Conservation (phyloP, 2,113 vertebrate genomes). For the Daboia siamensis region DNA sequence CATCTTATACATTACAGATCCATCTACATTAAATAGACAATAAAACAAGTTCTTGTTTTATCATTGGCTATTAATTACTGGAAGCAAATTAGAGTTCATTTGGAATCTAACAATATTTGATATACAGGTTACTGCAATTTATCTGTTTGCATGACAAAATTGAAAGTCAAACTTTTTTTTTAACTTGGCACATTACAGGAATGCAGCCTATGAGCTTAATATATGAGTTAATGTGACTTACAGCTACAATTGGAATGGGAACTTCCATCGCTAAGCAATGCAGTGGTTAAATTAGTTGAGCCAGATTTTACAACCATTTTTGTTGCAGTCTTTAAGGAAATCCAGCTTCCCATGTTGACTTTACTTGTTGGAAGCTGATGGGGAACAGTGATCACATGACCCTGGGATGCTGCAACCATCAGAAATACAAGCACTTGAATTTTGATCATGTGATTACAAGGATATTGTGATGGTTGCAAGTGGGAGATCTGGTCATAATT, state of each 20-base stretch:
- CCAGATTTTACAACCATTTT: not conserved
- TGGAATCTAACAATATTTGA: not conserved
- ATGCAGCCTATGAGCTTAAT: not conserved
- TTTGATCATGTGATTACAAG: too few species aligned
- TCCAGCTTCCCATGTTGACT: not conserved
- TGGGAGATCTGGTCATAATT: too few species aligned
- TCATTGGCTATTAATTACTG: not conserved
- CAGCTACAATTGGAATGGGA: not conserved
- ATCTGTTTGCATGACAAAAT: not conserved
- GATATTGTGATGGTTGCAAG: too few species aligned
- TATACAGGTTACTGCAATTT: not conserved
- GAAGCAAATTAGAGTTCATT: not conserved
- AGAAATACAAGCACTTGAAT: too few species aligned
- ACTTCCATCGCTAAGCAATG: not conserved
- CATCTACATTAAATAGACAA: not conserved
- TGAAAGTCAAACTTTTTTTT: not conserved
- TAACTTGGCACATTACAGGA: not conserved
- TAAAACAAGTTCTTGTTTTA: not conserved
- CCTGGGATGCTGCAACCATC: too few species aligned
- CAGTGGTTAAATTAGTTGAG: not conserved
- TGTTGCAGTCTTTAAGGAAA: not conserved
- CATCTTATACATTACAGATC: not conserved
- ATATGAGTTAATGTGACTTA: not conserved
- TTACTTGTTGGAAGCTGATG: too few species aligned
- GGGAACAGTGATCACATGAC: too few species aligned